Percentiles rank a stretch among this genome's conserved stretches.
Evolutionary conservation across 92 coral and sea anemone species (phyloP).

Genomic region (Zoanthus solanderi): DNA sequence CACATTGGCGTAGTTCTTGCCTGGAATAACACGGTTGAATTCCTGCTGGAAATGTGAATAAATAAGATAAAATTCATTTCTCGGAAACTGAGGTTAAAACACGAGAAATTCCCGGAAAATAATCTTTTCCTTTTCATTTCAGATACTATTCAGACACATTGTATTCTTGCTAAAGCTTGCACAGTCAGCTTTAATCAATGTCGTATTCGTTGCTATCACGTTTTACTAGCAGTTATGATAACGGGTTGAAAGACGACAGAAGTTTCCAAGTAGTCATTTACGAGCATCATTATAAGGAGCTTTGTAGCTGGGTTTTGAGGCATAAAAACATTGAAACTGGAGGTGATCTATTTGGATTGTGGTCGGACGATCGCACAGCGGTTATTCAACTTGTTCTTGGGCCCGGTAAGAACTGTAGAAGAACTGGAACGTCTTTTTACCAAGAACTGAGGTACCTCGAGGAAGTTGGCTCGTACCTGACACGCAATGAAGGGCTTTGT

Average conservation of each 20-base stretch:
- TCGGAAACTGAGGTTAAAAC: too few species aligned
- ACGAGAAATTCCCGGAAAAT: neutral
- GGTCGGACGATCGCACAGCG: constrained; percentile 79
- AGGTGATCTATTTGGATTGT: constrained; percentile 90
- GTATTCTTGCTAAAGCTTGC: neutral
- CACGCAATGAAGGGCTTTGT: constrained; percentile 76
- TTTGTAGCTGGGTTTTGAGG: constrained; percentile 64
- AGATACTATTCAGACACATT: neutral
- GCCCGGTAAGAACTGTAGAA: constrained; percentile 74
- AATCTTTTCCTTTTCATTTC: neutral
- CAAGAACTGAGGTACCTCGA: constrained; percentile 87
- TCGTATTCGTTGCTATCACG: neutral
- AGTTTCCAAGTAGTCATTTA: constrained; percentile 66
- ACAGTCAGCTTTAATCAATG: neutral
- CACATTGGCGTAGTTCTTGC: too few species aligned
- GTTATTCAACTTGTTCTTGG: constrained; percentile 87
- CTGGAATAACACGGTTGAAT: too few species aligned
- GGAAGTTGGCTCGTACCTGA: constrained; percentile 67
- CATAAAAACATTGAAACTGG: constrained; percentile 82
- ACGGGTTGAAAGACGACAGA: neutral
- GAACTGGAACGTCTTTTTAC: constrained; percentile 73
- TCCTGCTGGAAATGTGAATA: too few species aligned
- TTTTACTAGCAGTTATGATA: neutral
- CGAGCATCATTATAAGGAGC: constrained; percentile 65
- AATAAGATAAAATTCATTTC: too few species aligned